Conservation (phyloP, 1,140 invertebrate species). For the Lysiphlebus fabarum region DNA sequence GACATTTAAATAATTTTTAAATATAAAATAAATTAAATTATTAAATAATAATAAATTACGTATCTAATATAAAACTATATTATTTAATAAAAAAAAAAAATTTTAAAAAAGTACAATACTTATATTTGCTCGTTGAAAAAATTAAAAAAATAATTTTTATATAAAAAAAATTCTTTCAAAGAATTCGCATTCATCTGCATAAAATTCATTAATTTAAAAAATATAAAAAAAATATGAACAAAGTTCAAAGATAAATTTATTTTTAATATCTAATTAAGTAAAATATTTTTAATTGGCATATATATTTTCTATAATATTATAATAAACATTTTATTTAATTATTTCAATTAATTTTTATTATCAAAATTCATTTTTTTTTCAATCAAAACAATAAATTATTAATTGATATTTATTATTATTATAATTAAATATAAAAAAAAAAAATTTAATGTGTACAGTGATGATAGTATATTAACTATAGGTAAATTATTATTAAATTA, state of each 20-base stretch:
- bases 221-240: not conserved
- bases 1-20: too few relatives aligned
- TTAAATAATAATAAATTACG: too few relatives aligned
- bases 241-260: too few relatives aligned
- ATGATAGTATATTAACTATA: not conserved
- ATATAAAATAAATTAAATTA: too few relatives aligned
- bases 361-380: too few relatives aligned
- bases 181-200: too few relatives aligned
- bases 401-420: not conserved
- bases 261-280: not conserved
- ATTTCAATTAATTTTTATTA: not conserved
- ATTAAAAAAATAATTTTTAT: not conserved
- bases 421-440: conserved; percentile 3
- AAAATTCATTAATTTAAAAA: not conserved
- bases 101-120: too few relatives aligned
- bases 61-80: too few relatives aligned
- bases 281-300: not conserved
- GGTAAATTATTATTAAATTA: not conserved
- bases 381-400: too few relatives aligned
- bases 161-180: too few relatives aligned
- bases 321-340: conserved; percentile 3
- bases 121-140: too few relatives aligned
- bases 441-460: not conserved
- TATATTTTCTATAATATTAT: not conserved
- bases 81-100: too few relatives aligned